Evolutionary conservation across 2,113 vertebrate species (phyloP).

Genomic region (Abramis brama): DNA sequence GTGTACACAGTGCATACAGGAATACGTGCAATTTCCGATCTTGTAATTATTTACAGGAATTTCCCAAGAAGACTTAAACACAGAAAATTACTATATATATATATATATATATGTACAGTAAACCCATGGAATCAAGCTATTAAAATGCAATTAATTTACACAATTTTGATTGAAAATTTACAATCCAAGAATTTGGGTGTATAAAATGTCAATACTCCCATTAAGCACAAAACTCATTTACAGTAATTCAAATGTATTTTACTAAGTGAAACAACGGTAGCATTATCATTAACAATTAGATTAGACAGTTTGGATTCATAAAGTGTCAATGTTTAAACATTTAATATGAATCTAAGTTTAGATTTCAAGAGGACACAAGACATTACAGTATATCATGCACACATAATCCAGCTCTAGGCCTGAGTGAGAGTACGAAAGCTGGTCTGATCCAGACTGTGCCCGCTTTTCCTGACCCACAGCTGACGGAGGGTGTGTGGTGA

Average conservation of each 20-base stretch:
- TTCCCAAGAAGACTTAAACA: neutral
- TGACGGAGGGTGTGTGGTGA: neutral
- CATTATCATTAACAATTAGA: neutral
- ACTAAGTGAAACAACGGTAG: neutral
- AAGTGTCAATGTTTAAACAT: neutral
- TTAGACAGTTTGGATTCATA: neutral
- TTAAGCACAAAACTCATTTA: neutral
- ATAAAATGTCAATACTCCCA: neutral
- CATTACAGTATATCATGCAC: neutral
- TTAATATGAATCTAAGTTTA: neutral
- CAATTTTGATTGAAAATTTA: too few relatives aligned
- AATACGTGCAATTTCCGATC: neutral
- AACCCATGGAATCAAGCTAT: neutral
- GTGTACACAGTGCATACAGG: neutral
- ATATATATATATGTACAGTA: neutral
- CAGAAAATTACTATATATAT: neutral
- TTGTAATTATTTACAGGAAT: neutral
- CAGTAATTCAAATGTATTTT: neutral
- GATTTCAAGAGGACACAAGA: neutral
- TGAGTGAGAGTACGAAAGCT: neutral
- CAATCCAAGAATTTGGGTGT: neutral
- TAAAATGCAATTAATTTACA: neutral
- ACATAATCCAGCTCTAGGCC: neutral
- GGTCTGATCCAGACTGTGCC: conserved; percentile 13
- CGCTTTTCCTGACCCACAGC: neutral